These are phyloP conservation scores for Periplaneta americana DNA, from an alignment of 1,140 invertebrate species.

Conservation along the genomic window DNA sequence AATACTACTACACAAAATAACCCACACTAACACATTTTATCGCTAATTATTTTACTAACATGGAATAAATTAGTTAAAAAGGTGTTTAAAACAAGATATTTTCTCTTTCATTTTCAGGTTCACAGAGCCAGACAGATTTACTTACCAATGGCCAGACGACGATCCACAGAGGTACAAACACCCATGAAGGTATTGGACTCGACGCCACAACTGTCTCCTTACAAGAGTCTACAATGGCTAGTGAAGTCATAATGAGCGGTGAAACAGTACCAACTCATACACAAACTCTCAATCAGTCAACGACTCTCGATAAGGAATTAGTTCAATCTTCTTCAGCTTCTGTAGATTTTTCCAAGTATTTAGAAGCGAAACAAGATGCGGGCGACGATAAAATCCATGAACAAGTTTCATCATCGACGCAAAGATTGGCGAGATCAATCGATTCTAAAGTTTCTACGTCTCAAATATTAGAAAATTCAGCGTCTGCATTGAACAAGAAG, in stretches of 20 bases:
- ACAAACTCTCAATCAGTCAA: background rate
- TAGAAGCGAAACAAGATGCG: background rate
- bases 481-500: background rate
- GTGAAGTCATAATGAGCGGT: background rate
- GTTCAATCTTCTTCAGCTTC: background rate
- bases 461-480: background rate
- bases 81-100: no score
- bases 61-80: no score
- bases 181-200: background rate
- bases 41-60: no score
- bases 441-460: background rate
- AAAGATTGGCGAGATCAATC: background rate
- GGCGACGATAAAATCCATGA: background rate
- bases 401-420: background rate
- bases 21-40: no score
- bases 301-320: background rate
- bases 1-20: no score
- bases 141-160: background rate
- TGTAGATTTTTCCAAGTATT: background rate
- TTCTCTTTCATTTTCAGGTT: no score
- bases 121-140: background rate
- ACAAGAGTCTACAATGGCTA: background rate
- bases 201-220: background rate
- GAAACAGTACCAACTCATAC: background rate
- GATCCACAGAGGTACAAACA: no score